Conservation (phyloP, 2,113 vertebrate genomes). For the Sebastes fasciatus region DNA sequence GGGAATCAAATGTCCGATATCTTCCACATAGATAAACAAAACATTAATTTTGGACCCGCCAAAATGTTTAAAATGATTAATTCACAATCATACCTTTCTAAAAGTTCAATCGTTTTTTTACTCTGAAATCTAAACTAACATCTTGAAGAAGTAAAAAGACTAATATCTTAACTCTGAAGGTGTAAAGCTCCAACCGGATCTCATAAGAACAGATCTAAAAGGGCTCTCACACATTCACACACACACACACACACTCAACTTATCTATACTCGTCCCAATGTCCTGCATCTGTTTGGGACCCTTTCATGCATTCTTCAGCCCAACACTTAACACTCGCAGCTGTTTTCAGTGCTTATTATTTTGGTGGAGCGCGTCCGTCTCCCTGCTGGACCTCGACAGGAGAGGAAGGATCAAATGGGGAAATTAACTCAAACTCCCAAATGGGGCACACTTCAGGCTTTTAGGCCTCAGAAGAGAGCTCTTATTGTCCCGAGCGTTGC, state of each 20-base stretch:
- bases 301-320: conserved; percentile 38
- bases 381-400: conserved; percentile 32
- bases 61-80: too few relatives aligned
- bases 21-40: too few relatives aligned
- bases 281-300: conserved; percentile 23
- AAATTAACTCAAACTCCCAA: conserved; percentile 63
- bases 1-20: too few relatives aligned
- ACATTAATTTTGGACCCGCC: too few relatives aligned
- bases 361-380: conserved; percentile 33
- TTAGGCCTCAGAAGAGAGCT: conserved; percentile 51
- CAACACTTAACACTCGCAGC: conserved; percentile 15
- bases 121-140: not conserved
- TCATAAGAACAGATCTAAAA: not conserved
- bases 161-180: not conserved
- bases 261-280: not conserved
- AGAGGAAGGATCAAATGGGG: conserved; percentile 62
- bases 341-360: conserved; percentile 41
- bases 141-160: not conserved
- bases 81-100: too few relatives aligned
- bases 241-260: not conserved
- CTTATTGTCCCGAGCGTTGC: conserved; percentile 68
- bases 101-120: too few relatives aligned
- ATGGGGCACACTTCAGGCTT: conserved; percentile 74
- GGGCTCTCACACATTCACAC: not conserved
- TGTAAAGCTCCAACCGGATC: not conserved